Evolutionary conservation across 35 echinoderm and acorn worm genomes (phyloP), one percentile per base, ranked within the genome.

Genomic region (Apostichopus japonicus): DNA sequence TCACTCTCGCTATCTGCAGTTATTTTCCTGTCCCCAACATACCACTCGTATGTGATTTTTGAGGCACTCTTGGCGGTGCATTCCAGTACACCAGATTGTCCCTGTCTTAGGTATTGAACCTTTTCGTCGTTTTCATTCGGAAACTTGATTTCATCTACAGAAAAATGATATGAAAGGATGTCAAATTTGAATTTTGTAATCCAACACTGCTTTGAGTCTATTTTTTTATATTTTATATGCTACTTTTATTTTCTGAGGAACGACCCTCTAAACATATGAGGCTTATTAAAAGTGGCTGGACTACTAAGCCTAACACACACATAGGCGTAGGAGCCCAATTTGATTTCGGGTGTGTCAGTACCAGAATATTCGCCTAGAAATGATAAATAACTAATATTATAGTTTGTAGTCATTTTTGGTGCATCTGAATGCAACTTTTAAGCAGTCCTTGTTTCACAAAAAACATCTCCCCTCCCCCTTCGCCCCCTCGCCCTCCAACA

Each of bases 141-240:
- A 54, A 82, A 82, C 27, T 16, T 27, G 19, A 82, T 82, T 82
- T 82, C 79, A 54, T 82, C 79, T 82, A 19, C 0, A 82, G 17
- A 82, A 27, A 53, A 82, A 6, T 23, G 1, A 23, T 17, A 33
- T 78, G 0, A 6, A 13, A 33, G 0, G n/a, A 10, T 77, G 8
- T 13, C 19, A 78, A 33, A 1, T 44, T 44, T 3, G 33, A 44
- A 44, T 44, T 0, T 44, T 44, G 33, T 44, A 44, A 44, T 44
- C 33, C n/a, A 13, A 72, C n/a, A 6, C 13, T 13, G 1, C 13
- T 72, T 5, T 15, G 67, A 6, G n/a, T 13, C 67, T 15, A 21
- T 13, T 13, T 72, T 13, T 21, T 5, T 0, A 72, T 10, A 72
- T n/a, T 21, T 15, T 15, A 72, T 72, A 72, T 15, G 0, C 67